Percentiles rank a stretch among this genome's conserved stretches.
Evolutionary conservation across 2,797 vertebrate genomes (phyloP).

Genomic region (Xenops minutus): DNA sequence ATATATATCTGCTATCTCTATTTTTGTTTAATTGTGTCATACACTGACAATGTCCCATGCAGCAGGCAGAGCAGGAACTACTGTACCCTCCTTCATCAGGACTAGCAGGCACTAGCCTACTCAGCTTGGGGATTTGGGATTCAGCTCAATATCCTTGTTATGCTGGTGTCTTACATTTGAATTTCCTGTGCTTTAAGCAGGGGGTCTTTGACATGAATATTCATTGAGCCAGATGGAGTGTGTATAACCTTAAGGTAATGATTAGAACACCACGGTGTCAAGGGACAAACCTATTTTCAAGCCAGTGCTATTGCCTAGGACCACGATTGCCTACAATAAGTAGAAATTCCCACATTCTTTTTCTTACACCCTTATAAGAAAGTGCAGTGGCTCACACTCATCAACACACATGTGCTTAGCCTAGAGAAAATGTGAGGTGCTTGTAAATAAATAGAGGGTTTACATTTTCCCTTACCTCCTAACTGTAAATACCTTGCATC

Average conservation of each 20-base stretch:
- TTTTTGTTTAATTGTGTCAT: not conserved
- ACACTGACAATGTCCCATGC: not conserved
- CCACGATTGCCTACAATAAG: not conserved
- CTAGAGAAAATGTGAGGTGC: not conserved
- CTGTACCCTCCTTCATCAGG: not conserved
- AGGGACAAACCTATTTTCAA: not conserved
- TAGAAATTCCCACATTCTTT: not conserved
- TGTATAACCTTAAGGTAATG: not conserved
- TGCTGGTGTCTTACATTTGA: not conserved
- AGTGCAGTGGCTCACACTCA: not conserved
- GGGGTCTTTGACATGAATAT: not conserved
- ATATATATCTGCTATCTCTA: not conserved
- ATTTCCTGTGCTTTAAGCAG: not conserved
- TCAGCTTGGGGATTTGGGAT: not conserved
- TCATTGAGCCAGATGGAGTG: not conserved
- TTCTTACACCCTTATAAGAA: not conserved
- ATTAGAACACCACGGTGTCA: not conserved
- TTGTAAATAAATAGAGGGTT: not conserved
- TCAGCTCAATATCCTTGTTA: not conserved
- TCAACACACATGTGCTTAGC: not conserved
- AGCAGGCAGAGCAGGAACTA: not conserved
- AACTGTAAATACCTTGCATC: not conserved
- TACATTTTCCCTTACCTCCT: not conserved
- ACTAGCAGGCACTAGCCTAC: not conserved
- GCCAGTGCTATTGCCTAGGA: not conserved